Percentiles rank a stretch among this genome's conserved stretches.
phyloP scores from a whole-genome alignment of 2,113 vertebrate species.

The Sarotherodon lohbergeri region DNA sequence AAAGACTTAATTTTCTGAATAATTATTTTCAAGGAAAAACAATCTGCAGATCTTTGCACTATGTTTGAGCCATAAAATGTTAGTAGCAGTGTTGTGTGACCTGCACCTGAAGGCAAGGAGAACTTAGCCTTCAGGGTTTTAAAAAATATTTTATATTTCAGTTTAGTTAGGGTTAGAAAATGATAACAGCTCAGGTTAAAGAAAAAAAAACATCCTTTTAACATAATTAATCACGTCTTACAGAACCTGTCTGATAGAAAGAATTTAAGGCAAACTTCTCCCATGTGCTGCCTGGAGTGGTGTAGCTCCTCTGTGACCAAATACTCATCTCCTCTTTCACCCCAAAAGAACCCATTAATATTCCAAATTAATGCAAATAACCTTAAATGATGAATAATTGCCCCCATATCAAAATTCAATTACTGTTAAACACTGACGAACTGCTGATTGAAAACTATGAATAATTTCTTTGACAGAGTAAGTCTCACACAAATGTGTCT shows the following conservation, averaged over 20 bases:
- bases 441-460: conserved; percentile 47
- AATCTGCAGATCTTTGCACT: neutral
- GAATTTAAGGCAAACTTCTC: neutral
- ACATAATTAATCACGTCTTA: neutral
- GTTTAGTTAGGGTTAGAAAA: neutral
- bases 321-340: conserved; percentile 33
- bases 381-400: conserved; percentile 61
- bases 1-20: neutral
- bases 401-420: conserved; percentile 54
- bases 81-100: neutral
- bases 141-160: neutral
- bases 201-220: neutral
- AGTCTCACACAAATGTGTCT: neutral
- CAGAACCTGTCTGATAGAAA: neutral
- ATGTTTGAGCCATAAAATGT: neutral
- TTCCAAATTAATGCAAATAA: conserved; percentile 60
- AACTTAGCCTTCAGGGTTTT: neutral
- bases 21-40: neutral
- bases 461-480: conserved; percentile 30
- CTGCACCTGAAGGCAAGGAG: neutral
- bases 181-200: neutral
- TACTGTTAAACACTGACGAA: conserved; percentile 47
- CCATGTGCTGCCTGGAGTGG: conserved; percentile 22
- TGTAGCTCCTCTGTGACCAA: conserved; percentile 50
- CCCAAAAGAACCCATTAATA: conserved; percentile 49